phyloP scores from a whole-genome alignment of 2,113 vertebrate genomes.

The Pterocles gutturalis region DNA sequence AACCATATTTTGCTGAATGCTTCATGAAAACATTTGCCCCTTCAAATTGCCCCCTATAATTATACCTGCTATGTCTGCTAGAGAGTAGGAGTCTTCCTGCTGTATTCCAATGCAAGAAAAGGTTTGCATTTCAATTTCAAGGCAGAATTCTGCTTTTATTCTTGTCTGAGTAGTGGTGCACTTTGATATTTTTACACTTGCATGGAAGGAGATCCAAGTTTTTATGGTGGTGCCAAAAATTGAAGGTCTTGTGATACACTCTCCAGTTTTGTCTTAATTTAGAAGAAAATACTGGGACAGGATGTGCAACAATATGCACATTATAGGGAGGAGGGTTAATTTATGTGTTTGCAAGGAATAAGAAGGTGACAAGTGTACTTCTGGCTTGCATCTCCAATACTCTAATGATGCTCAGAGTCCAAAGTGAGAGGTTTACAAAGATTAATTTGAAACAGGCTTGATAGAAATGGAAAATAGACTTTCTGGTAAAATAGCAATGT shows the following conservation, averaged over 20 bases:
- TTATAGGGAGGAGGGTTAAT: not conserved
- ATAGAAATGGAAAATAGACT: not conserved
- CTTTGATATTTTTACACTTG: not conserved
- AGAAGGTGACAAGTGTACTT: not conserved
- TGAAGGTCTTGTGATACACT: not conserved
- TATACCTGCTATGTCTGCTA: not conserved
- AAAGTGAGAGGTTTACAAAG: not conserved
- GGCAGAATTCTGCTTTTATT: not conserved
- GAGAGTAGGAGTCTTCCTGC: not conserved
- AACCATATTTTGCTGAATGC: not conserved
- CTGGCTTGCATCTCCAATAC: not conserved
- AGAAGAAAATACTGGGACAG: not conserved
- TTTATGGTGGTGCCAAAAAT: not conserved
- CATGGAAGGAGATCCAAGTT: too few relatives aligned
- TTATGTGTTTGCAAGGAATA: not conserved
- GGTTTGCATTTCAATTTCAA: not conserved
- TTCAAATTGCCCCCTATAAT: not conserved
- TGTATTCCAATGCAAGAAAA: not conserved
- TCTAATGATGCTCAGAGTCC: not conserved
- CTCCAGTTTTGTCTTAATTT: not conserved
- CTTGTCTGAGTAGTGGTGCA: not conserved
- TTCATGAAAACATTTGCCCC: not conserved
- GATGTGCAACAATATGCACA: fast-evolving
- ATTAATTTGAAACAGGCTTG: not conserved
- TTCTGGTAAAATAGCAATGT: not conserved